These are phyloP conservation scores for Conus canariensis DNA, from an alignment of 2,888 invertebrate genomes.

Conservation along the genomic window DNA sequence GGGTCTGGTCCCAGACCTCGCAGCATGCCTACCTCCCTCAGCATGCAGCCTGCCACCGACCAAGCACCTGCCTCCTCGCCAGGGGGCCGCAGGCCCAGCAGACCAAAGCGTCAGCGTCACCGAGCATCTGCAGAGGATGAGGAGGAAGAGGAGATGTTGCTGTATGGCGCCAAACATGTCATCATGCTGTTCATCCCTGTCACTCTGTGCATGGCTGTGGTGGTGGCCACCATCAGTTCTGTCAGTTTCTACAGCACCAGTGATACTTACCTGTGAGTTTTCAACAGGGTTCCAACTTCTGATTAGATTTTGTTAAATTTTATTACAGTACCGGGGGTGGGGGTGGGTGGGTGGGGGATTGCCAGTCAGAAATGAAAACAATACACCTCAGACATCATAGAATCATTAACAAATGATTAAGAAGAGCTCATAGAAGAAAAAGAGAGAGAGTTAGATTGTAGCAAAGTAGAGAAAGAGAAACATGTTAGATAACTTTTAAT, in stretches of 20 bases:
- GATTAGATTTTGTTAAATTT: no score
- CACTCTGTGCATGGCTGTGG: constrained; percentile 98
- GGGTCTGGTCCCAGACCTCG: not conserved
- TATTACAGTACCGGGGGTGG: no score
- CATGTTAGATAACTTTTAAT: no score
- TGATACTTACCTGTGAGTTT: constrained; percentile 71
- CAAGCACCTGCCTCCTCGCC: not conserved
- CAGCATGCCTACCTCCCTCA: not conserved
- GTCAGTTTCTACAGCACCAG: constrained; percentile 92
- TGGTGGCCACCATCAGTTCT: constrained; percentile 97
- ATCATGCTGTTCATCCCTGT: constrained; percentile 99
- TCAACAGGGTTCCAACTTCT: not conserved
- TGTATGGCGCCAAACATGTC: constrained; percentile 99
- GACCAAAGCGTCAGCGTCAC: constrained; percentile 31
- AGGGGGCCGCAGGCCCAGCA: not conserved
- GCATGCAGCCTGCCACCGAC: constrained; percentile 31
- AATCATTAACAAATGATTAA: no score
- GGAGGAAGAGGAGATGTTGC: constrained; percentile 69
- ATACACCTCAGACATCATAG: no score
- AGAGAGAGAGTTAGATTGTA: no score
- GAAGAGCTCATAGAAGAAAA: no score
- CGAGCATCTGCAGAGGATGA: constrained; percentile 32
- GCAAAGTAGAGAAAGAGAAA: no score
- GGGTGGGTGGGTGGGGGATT: no score
- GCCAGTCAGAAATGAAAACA: no score